Percentiles rank a stretch among this genome's conserved stretches.
These are phyloP conservation scores for Synergus laeviventris DNA, from an alignment of 2,888 invertebrate species.

Conservation along the genomic window DNA sequence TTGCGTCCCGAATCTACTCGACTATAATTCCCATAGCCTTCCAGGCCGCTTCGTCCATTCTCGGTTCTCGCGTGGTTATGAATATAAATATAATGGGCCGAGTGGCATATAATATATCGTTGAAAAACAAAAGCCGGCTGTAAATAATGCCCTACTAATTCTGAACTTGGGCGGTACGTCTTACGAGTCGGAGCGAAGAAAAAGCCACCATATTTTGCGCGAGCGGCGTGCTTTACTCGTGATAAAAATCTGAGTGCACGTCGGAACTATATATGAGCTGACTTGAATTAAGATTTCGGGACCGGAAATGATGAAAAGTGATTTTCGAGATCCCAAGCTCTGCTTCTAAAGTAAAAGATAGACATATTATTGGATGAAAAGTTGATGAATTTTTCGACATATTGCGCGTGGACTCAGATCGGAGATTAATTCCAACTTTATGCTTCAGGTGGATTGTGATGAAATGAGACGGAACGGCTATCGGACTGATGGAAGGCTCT, in stretches of 20 bases:
- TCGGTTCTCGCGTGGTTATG: constrained; percentile 54
- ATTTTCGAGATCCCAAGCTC: neutral
- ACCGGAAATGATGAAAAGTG: neutral
- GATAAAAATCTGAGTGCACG: constrained; percentile 57
- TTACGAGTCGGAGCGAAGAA: constrained; percentile 41
- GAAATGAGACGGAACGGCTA: constrained; percentile 24
- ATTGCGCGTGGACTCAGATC: neutral
- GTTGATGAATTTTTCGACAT: neutral
- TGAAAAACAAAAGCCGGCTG: constrained; percentile 57
- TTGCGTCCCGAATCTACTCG: constrained; percentile 40
- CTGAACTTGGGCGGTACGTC: constrained; percentile 45
- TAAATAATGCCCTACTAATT: constrained; percentile 57
- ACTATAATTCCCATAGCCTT: constrained; percentile 42
- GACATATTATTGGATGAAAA: neutral
- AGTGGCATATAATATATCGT: constrained; percentile 53
- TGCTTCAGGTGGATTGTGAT: constrained; percentile 16
- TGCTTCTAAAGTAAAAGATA: neutral
- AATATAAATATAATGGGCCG: constrained; percentile 61
- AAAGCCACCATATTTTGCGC: constrained; percentile 53
- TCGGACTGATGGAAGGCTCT: constrained; percentile 55
- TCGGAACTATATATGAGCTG: neutral
- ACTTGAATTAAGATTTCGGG: constrained; percentile 13
- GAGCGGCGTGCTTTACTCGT: constrained; percentile 52
- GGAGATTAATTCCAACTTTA: constrained; percentile 2
- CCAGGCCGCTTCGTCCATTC: constrained; percentile 44